Base-by-base conservation (phyloP, 2,113 vertebrate genomes). In the Furnarius figulus region DNA sequence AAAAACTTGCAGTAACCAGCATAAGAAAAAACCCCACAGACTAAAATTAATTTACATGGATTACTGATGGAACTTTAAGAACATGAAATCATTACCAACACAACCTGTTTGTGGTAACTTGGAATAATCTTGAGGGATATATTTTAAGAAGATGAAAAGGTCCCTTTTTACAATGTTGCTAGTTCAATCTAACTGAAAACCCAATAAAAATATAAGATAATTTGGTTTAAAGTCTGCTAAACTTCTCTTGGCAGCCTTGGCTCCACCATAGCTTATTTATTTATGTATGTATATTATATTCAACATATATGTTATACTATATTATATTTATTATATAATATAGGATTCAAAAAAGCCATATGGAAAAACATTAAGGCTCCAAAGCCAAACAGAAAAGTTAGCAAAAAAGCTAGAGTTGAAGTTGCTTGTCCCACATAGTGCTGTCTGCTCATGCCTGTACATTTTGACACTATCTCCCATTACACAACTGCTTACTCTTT, bases 41-140 rank as follows among this genome's bases (percentile, higher is more conserved):
- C 79, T 88, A 90, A 92, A 95, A 92, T 78, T 70, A 93, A 78
- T 96, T 95, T 93, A 53, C 88, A 78, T 1, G 30, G 73, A 93
- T 92, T 94, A 94, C 79, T 30, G n/a, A 70, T 24, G 77, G 72
- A 93, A 63, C 53, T 50, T 84, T 76, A 85, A 71, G 85, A 87
- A 92, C 47, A 93, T 47, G 65, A 88, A 94, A 4, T 6, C 73
- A 90, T 76, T 92, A 62, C 77, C 68, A 90, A 56, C 49, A 81
- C 65, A 81, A 93, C 44, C 61, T 30, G 2, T 72, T 90, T 90
- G 70, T 39, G 83, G 92, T 53, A 89, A 84, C 76, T 75, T 72
- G 89, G 61, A 80, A 86, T 86, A 92, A 93, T 59, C 80, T 72
- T 84, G 70, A 85, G 79, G 83, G 79, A 72, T 55, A 22, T 56